A percentile compares a stretch with the other conserved stretches of the same genome.
phyloP scores from a whole-genome alignment of 2,797 vertebrate genomes.

The Xiphorhynchus erythropygius region DNA sequence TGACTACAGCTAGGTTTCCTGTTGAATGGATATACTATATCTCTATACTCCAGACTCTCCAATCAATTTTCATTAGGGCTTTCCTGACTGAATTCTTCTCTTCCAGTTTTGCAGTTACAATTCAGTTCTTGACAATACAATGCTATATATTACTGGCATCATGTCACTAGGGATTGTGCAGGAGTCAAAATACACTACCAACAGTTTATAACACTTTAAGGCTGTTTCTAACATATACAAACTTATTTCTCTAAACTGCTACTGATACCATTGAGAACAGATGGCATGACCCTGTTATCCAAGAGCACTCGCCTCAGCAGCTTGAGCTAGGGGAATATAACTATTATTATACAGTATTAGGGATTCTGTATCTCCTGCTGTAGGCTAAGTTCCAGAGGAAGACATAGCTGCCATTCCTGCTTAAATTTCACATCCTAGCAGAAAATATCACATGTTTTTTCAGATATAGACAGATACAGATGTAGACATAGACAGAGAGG shows the following conservation, averaged over 20 bases:
- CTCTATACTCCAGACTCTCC: background rate
- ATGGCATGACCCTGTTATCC: background rate
- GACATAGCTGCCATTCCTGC: background rate
- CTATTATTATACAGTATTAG: background rate
- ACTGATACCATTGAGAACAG: background rate
- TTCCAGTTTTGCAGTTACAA: background rate
- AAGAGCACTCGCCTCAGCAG: background rate
- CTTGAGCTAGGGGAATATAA: background rate
- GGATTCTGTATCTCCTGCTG: background rate
- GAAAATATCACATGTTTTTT: background rate
- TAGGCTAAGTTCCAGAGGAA: background rate
- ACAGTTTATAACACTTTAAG: constrained; percentile 10
- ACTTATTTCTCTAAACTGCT: background rate
- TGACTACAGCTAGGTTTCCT: background rate
- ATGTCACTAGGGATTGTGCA: background rate
- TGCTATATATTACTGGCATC: background rate
- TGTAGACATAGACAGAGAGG: background rate
- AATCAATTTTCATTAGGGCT: constrained; percentile 57
- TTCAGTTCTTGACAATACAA: background rate
- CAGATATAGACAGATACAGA: background rate
- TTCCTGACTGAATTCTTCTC: constrained; percentile 11
- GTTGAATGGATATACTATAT: background rate
- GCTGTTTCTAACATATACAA: background rate
- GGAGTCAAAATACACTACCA: background rate
- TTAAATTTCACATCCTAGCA: background rate